Conservation (phyloP, 1,140 invertebrate genomes). For the Diachasma alloeum region DNA sequence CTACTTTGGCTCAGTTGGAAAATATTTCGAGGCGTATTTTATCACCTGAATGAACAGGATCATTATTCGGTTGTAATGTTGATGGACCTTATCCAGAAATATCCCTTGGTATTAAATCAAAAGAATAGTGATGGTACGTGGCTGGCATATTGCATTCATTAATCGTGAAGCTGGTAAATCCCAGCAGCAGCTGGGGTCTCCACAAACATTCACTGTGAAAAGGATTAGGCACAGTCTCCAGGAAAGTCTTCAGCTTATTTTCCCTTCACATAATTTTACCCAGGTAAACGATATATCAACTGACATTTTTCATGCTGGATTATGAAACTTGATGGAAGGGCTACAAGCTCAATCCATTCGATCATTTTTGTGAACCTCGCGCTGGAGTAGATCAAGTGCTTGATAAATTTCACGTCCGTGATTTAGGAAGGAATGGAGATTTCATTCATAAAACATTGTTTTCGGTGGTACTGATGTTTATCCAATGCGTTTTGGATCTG, state of each 20-base stretch:
- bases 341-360: neutral
- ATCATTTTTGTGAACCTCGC: no score
- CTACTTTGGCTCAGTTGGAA: slow-evolving; percentile 36
- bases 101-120: neutral
- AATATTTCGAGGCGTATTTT: neutral
- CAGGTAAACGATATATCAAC: neutral
- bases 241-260: neutral
- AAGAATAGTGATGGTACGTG: neutral
- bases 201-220: neutral
- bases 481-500: neutral
- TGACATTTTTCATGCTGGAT: neutral
- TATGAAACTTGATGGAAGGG: neutral
- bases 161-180: slow-evolving; percentile 54
- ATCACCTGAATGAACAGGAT: neutral
- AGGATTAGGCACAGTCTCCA: neutral
- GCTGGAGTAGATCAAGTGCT: no score
- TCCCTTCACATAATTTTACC: neutral
- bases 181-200: slow-evolving; percentile 44
- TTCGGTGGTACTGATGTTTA: neutral
- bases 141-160: slow-evolving; percentile 42
- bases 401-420: neutral
- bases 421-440: neutral
- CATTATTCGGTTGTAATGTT: neutral
- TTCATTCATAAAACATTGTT: slow-evolving; percentile 3
- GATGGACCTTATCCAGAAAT: neutral